Evolutionary conservation across 2,797 vertebrate genomes (phyloP), one percentile per base, ranked within the genome.

Genomic region (Anguilla anguilla): DNA sequence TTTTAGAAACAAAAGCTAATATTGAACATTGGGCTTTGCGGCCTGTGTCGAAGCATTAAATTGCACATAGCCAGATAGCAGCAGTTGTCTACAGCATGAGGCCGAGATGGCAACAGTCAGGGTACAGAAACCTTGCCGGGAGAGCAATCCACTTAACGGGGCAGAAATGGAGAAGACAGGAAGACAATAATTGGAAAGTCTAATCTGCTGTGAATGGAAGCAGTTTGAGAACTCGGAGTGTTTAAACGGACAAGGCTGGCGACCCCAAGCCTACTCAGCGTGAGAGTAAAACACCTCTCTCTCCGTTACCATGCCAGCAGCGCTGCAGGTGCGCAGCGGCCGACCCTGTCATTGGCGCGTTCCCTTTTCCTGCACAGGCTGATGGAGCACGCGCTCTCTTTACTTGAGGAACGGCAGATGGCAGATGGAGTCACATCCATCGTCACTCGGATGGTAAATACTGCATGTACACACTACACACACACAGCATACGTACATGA

Each of bases 301-400:
- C 72, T 77, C 72, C 19, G 11, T 77, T 77, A 43, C 31, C 72
- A 35, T 77, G 72, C 72, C 72, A 77, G 39, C 77, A n/a, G 77
- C 17, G 7, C 77, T 81, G 77, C 39, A 25, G 77, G 77, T 77
- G 72, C 0, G 31, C 35, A 77, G 35, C 25, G 35, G 72, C 11
- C 17, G 0, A 5, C 13, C 2, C 67, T 39, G 35, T 77, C 72
- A 35, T 77, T 77, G 72, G 72, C 35, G 1, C 11, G 72, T 39
- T 77, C 35, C 31, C 13, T 19, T 43, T 17, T 15, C 31, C 35
- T 35, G 69, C 31, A 15, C 69, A 13, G 69, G 61, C 61, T 67
- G 61, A 67, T 25, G 5, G 3, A 67, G 61, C 22, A 13, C 22
- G n/a, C 4, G 6, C 25, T n/a, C 61, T 67, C 61, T 67, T 25